Percentiles rank a stretch among this genome's conserved stretches.
Conservation (phyloP, 2,113 vertebrate species). For the Myrmecophaga tridactyla region DNA sequence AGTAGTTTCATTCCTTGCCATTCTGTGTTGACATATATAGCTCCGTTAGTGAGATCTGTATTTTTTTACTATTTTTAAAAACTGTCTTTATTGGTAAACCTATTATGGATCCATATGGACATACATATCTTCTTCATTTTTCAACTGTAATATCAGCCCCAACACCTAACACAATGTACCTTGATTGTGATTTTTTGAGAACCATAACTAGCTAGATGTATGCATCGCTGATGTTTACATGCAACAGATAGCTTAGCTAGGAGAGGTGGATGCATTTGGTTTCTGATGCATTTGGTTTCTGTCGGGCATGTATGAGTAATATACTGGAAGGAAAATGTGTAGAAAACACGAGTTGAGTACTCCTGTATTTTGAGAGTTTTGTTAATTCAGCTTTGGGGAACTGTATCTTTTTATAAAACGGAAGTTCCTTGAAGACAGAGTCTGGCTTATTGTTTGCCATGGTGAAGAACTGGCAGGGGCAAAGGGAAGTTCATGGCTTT, state of each 20-base stretch:
- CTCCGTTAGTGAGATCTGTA: constrained; percentile 8
- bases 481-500: background rate
- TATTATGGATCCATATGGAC: constrained; percentile 12
- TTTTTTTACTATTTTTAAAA: constrained; percentile 31
- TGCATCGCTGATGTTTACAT: constrained; percentile 70
- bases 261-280: constrained; percentile 63
- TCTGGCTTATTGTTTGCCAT: background rate
- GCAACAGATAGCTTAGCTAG: constrained; percentile 72
- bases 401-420: constrained; percentile 47
- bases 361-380: constrained; percentile 45
- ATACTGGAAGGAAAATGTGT: constrained; percentile 60
- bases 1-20: background rate
- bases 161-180: constrained; percentile 42
- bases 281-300: constrained; percentile 70
- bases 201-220: constrained; percentile 61
- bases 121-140: constrained; percentile 52
- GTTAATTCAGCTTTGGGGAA: constrained; percentile 43
- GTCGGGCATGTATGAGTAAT: constrained; percentile 64
- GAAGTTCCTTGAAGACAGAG: constrained; percentile 55
- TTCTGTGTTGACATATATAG: background rate
- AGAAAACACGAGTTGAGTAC: constrained; percentile 56
- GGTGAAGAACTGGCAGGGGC: background rate
- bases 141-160: constrained; percentile 40
- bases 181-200: constrained; percentile 55
- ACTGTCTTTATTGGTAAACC: constrained; percentile 20